Evolutionary conservation across 2,113 vertebrate genomes (phyloP).

Genomic region (Catharus fuscescens): DNA sequence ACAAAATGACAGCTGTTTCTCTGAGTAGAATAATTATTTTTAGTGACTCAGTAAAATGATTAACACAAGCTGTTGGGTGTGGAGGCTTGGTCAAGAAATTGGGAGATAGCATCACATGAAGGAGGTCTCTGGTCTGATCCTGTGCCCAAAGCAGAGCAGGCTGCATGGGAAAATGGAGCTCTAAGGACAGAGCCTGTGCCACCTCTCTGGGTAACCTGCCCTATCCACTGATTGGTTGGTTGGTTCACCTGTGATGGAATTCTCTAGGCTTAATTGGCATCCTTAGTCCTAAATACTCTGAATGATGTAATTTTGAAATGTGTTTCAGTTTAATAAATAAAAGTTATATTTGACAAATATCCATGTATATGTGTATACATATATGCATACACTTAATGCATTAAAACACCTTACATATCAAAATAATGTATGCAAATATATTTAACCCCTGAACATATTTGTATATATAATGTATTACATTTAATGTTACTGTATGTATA

Average conservation of each 20-base stretch:
- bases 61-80: background rate
- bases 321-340: background rate
- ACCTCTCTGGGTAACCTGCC: background rate
- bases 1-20: background rate
- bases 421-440: background rate
- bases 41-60: background rate
- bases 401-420: background rate
- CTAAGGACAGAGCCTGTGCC: background rate
- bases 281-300: background rate
- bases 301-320: background rate
- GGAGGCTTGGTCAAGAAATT: background rate
- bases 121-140: background rate
- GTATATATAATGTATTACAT: background rate
- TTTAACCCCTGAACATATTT: background rate
- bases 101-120: background rate
- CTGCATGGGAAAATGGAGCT: background rate
- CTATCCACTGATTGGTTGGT: background rate
- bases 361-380: background rate
- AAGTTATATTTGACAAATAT: background rate
- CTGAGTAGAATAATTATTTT: background rate
- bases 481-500: fast-evolving
- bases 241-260: background rate
- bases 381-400: background rate
- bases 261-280: background rate
- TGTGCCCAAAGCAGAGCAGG: background rate